Percentiles rank a stretch among this genome's conserved stretches.
These are phyloP conservation scores for Holothuria glaberrima DNA, from an alignment of 35 echinoderm and acorn worm genomes.

Conservation along the genomic window DNA sequence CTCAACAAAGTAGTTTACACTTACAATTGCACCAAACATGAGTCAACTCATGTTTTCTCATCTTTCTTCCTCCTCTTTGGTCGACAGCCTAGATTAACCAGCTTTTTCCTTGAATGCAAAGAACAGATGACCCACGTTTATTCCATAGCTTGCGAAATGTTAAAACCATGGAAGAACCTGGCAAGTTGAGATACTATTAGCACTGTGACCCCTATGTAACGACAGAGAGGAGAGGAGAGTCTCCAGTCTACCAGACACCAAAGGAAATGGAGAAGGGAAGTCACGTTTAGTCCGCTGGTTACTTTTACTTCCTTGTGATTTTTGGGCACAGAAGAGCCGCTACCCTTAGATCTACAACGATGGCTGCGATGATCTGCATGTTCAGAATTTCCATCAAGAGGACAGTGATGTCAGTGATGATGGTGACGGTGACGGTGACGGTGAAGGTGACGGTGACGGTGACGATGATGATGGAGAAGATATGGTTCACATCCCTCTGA, in stretches of 20 bases:
- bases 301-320: conserved; percentile 64
- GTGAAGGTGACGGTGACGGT: too few species aligned
- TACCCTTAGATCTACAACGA: too few species aligned
- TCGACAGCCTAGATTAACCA: conserved; percentile 56
- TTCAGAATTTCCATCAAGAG: too few species aligned
- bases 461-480: too few species aligned
- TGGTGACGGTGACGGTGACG: too few species aligned
- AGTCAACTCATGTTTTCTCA: conserved; percentile 53
- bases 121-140: conserved; percentile 61
- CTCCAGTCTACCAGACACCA: conserved; percentile 59
- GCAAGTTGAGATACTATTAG: conserved; percentile 58
- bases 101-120: neutral
- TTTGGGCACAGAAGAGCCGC: neutral
- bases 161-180: conserved; percentile 20
- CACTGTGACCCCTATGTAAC: conserved; percentile 39
- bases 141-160: conserved; percentile 57
- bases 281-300: conserved; percentile 37
- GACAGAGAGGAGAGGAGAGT: conserved; percentile 34
- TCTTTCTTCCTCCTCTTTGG: conserved; percentile 72
- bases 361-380: too few species aligned
- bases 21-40: conserved; percentile 66
- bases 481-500: too few species aligned
- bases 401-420: too few species aligned
- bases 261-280: conserved; percentile 49
- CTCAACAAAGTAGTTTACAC: conserved; percentile 71